These are phyloP conservation scores for Mythimna ferrago DNA, from an alignment of 2,888 invertebrate species.

Conservation along the genomic window DNA sequence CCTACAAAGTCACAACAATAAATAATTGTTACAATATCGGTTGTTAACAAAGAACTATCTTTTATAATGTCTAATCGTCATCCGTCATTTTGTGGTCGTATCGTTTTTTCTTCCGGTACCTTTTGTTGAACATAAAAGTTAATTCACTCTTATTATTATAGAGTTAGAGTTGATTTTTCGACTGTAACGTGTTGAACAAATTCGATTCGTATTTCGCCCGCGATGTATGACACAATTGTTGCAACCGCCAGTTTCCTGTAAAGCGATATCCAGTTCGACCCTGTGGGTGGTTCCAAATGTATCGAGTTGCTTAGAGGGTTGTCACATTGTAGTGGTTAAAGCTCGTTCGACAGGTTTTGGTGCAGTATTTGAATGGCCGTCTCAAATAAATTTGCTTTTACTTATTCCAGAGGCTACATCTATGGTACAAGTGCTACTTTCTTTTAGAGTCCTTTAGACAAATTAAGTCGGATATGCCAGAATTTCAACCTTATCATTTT, in stretches of 20 bases:
- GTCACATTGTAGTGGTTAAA: conserved; percentile 62
- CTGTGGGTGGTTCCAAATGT: conserved; percentile 80
- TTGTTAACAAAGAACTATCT: conserved; percentile 55
- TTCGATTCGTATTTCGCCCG: conserved; percentile 69
- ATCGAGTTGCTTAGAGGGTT: conserved; percentile 78
- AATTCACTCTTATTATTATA: conserved; percentile 30
- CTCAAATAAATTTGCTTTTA: background rate
- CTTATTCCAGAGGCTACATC: background rate
- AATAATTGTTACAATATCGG: conserved; percentile 32
- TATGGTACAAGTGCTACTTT: background rate
- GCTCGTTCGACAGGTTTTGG: conserved; percentile 16
- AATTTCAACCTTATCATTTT: too few species aligned
- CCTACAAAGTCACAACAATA: conserved; percentile 51
- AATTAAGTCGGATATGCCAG: background rate
- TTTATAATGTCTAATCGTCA: conserved; percentile 69
- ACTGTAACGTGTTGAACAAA: conserved; percentile 39
- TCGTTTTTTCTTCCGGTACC: conserved; percentile 70
- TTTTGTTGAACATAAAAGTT: conserved; percentile 2
- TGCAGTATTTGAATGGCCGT: conserved; percentile 30
- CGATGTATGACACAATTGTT: conserved; percentile 81
- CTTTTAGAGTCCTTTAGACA: background rate
- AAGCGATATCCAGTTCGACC: conserved; percentile 78
- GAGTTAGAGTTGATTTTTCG: conserved; percentile 63
- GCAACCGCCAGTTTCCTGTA: conserved; percentile 87
- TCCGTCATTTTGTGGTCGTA: conserved; percentile 72